These are phyloP conservation scores for Euschistus heros DNA, from an alignment of 1,140 invertebrate genomes.

Conservation along the genomic window DNA sequence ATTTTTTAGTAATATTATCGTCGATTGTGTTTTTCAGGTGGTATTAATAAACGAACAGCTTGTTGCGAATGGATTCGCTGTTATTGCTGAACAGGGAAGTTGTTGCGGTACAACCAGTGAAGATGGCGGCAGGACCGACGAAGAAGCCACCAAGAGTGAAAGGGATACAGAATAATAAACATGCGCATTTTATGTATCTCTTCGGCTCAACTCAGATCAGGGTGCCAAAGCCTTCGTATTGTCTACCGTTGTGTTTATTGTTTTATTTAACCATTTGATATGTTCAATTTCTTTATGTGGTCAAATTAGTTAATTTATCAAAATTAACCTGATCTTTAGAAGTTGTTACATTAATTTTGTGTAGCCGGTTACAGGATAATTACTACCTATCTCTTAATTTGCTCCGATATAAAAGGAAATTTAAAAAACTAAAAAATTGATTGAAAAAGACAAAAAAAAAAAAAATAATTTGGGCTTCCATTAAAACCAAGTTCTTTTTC, in stretches of 20 bases:
- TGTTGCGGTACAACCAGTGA: not conserved
- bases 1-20: not conserved
- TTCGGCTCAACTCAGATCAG: not conserved
- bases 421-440: too few relatives aligned
- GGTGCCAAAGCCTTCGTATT: not conserved
- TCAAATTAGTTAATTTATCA: not conserved
- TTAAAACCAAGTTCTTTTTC: too few relatives aligned
- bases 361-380: not conserved
- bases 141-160: not conserved
- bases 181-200: not conserved
- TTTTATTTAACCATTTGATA: not conserved
- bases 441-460: too few relatives aligned
- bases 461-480: too few relatives aligned
- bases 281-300: not conserved
- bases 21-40: slow-evolving; percentile 41
- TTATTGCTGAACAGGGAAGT: slow-evolving; percentile 25
- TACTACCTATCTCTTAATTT: too few relatives aligned
- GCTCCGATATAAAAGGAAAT: too few relatives aligned
- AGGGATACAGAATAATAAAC: not conserved
- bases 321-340: not conserved
- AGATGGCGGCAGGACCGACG: not conserved
- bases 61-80: slow-evolving; percentile 52
- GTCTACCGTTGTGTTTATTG: too few relatives aligned
- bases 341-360: not conserved
- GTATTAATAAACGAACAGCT: slow-evolving; percentile 56